These are phyloP conservation scores for Stegodyphus dumicola DNA, from an alignment of 1,140 invertebrate genomes.

Conservation along the genomic window DNA sequence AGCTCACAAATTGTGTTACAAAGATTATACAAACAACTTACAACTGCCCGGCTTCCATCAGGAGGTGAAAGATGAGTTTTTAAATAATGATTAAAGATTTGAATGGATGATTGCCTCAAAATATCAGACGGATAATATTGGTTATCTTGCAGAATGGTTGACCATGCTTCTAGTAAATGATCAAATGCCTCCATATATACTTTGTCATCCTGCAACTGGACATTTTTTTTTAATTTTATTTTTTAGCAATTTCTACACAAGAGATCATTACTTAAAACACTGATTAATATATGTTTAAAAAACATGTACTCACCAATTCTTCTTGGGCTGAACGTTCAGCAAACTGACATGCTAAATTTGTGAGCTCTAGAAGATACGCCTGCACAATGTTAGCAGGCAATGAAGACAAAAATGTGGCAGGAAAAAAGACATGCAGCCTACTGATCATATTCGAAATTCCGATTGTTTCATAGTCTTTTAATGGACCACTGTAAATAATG, in stretches of 20 bases:
- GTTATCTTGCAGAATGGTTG: conserved; percentile 74
- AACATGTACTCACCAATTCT: conserved; percentile 74
- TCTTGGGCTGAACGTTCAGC: conserved; percentile 79
- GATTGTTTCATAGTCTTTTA: conserved; percentile 69
- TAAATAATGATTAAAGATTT: conserved; percentile 84
- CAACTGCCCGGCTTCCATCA: conserved; percentile 77
- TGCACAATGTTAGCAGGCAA: conserved; percentile 70
- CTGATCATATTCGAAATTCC: conserved; percentile 70
- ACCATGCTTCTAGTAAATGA: conserved; percentile 84
- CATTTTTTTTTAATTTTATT: not conserved
- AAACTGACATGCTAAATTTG: conserved; percentile 79
- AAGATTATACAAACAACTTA: conserved; percentile 63
- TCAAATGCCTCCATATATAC: conserved; percentile 84
- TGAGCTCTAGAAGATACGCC: conserved; percentile 75
- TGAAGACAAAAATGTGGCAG: conserved; percentile 67
- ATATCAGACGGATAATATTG: conserved; percentile 72
- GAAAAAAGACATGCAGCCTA: conserved; percentile 74
- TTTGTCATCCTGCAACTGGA: conserved; percentile 72
- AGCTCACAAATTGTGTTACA: not conserved
- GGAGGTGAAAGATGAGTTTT: conserved; percentile 83
- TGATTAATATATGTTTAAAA: not conserved
- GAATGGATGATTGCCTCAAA: conserved; percentile 68
- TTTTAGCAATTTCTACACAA: not conserved
- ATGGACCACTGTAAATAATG: conserved; percentile 64
- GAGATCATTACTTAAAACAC: not conserved